These are phyloP conservation scores for Philotrypesis tridentata DNA, from an alignment of 1,140 invertebrate species.

Conservation along the genomic window DNA sequence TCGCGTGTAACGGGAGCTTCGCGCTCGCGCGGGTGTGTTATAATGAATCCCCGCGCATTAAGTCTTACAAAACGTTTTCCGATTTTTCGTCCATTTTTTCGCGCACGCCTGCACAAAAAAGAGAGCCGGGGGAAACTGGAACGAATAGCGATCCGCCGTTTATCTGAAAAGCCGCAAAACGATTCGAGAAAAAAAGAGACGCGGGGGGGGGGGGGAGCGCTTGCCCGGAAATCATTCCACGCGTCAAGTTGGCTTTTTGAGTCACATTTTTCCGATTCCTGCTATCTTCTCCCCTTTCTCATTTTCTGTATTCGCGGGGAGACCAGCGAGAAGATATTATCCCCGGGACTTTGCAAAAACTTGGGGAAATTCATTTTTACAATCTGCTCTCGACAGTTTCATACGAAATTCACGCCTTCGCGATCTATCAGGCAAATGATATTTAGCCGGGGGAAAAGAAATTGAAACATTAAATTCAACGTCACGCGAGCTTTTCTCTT, in stretches of 20 bases:
- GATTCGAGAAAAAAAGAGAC: not conserved
- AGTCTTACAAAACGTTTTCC: not conserved
- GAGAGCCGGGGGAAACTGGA: not conserved
- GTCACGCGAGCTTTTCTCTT: too few relatives aligned
- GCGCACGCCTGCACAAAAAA: not conserved
- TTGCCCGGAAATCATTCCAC: not conserved
- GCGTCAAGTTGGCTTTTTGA: not conserved
- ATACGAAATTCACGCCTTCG: too few relatives aligned
- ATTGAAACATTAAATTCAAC: too few relatives aligned
- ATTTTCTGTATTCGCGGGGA: not conserved
- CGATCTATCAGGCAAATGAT: too few relatives aligned
- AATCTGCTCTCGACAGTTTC: too few relatives aligned
- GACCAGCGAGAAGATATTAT: not conserved
- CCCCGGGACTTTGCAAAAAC: too few relatives aligned
- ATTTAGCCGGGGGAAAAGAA: too few relatives aligned
- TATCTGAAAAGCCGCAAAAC: not conserved
- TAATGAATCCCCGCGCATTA: slow-evolving; percentile 3
- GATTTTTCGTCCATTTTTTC: slow-evolving; percentile 6
- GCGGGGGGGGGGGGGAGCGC: too few relatives aligned
- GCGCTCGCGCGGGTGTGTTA: not conserved
- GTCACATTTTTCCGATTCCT: not conserved
- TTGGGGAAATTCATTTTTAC: too few relatives aligned
- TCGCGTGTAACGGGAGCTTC: not conserved
- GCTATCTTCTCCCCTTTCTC: not conserved
- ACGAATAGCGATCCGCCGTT: not conserved